A percentile compares a stretch with the other conserved stretches of the same genome.
Evolutionary conservation across 2,888 invertebrate species (phyloP).

Genomic region (Dolichopus griseipennis): DNA sequence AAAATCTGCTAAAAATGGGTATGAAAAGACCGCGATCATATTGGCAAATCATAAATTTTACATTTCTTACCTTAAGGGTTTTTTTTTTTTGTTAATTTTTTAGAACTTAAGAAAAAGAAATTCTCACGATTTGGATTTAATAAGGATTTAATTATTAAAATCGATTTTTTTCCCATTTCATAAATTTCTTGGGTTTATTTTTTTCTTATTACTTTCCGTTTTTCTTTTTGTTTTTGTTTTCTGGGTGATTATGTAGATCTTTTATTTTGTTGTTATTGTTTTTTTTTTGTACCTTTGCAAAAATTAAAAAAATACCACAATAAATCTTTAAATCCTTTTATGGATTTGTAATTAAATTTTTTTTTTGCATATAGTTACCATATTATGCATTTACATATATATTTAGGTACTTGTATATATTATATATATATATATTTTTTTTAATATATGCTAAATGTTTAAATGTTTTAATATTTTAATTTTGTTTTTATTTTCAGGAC

Average conservation of each 20-base stretch:
- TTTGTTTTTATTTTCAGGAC: slow-evolving; percentile 18
- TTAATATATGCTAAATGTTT: not conserved
- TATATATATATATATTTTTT: not conserved
- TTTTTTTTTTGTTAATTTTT: no score
- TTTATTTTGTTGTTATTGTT: no score
- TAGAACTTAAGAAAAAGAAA: not conserved
- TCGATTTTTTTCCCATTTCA: slow-evolving; percentile 4
- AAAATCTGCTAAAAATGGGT: no score
- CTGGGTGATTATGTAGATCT: no score
- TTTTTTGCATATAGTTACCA: not conserved
- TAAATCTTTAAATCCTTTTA: slow-evolving; percentile 2
- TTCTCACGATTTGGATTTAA: slow-evolving; percentile 3
- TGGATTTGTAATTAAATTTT: slow-evolving; percentile 6
- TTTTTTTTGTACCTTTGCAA: no score
- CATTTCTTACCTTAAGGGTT: no score
- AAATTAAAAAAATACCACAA: not conserved
- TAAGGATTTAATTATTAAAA: slow-evolving; percentile 5
- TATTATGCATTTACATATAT: not conserved
- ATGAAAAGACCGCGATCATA: no score
- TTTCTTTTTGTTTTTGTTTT: no score
- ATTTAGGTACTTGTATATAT: not conserved
- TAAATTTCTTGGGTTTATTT: not conserved
- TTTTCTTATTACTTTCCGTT: no score
- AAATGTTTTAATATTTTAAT: not conserved
- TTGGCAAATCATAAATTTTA: no score